Evolutionary conservation across 2,888 invertebrate species (phyloP), one percentile per base, ranked within the genome.

Genomic region (Salpingus planirostris): DNA sequence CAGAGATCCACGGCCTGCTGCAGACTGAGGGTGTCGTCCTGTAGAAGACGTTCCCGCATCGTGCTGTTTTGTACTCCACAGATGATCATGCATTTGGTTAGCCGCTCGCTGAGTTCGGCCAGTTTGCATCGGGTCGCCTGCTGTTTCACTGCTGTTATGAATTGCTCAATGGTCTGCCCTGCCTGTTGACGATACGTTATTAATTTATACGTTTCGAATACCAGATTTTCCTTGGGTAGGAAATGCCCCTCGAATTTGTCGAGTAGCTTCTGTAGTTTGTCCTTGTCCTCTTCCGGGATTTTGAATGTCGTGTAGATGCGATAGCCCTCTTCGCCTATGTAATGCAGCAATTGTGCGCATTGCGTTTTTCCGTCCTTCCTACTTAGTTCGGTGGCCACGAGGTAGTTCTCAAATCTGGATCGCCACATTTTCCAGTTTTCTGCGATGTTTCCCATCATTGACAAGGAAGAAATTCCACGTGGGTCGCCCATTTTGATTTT

Each of bases 241-340:
- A 47, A 43, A 27, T 44, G 33, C 5, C 33, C 30, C 14, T 44
- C 31, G 33, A 49, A 43, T 24, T 40, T 38, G 11, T 38, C 26
- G 7, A 43, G 13, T 10, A 42, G 24, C 7, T 10, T 11, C 11
- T 31, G 30, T 11, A 36, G 27, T 11, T 40, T 35, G 3, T 39
- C 23, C 11, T 31, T 33, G 2, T 38, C 38, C 11, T 36, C 21
- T 3, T 31, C 40, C 18, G 7, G 12, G 6, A 38, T 13, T n/a
- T 24, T 30, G 22, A 46, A 42, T 3, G 42, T 38, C 18, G 36
- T 30, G 18, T 28, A 46, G 21, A 44, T 46, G 12, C 33, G 29
- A 7, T 36, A 21, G 13, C 33, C 36, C 32, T 42, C 31, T 12
- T 44, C 40, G 3, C 46, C 42, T 2, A 43, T 30, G 2, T 21